Base-by-base conservation (phyloP, 2,797 vertebrate species). In the Pachyuromys duprasi region DNA sequence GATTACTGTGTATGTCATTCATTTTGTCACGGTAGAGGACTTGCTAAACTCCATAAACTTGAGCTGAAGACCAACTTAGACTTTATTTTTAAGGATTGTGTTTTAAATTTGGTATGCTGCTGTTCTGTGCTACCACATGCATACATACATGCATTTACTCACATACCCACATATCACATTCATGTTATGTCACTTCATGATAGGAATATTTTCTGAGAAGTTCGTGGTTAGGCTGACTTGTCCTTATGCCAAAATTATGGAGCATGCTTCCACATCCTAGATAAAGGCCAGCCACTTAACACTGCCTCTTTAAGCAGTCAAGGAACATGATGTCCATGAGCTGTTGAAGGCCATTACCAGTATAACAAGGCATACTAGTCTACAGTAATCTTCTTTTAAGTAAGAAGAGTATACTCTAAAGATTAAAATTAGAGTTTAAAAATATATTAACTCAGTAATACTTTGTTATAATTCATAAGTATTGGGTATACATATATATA, bases 11-110 rank as follows among this genome's bases (percentile, higher is more conserved):
- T 49, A 13, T 17, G 57, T 5, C 49, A 39, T 3, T 70, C 49
- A 70, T 70, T 70, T 53, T 55, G 22, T 33, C 31, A 28, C 0
- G 0, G 24, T 63, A 80, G 65, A 91, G 55, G 49, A 26, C 53
- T n/a, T 49, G 5, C 83, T 67, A 57, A 74, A 13, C 63, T 90
- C 5, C 26, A n/a, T n/a, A 79, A 62, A 63, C 1, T 31, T 79
- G n/a, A 93, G 5, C 24, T 87, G 5, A 6, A 82, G 14, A 65
- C 33, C 42, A 91, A 55, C 89, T 63, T 49, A 31, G 36, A 69
- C 76, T 96, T 86, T 63, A 70, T 33, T 89, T 26, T 94, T 57
- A 82, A 78, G 83, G 39, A 60, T 39, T 65, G 79, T 63, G 3
- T n/a, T n/a, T 95, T 42, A 75, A 33, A 36, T 96, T n/a, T 82